Conservation (phyloP, 2,888 invertebrate genomes). For the Barypeithes pellucidus region DNA sequence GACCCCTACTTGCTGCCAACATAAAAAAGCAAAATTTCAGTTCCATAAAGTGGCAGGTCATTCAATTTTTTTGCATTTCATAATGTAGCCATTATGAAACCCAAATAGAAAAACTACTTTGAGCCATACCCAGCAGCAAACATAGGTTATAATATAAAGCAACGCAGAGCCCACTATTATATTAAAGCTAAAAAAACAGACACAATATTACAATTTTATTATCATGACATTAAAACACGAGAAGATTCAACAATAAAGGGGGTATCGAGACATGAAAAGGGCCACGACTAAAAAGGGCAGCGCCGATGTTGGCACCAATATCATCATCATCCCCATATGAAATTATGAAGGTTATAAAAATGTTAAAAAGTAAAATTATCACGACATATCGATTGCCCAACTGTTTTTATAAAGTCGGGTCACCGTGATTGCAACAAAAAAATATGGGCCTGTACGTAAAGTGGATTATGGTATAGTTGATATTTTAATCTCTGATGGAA, state of each 20-base stretch:
- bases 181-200: background rate
- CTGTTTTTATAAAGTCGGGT: background rate
- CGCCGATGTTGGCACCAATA: constrained; percentile 20
- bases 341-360: constrained; percentile 18
- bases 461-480: background rate
- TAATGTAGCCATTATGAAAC: no score
- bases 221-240: background rate
- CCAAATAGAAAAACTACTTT: no score
- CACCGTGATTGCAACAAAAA: background rate
- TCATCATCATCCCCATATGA: constrained; percentile 11
- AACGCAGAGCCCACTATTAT: no score
- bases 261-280: background rate
- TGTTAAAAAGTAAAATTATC: constrained; percentile 5
- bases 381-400: constrained; percentile 7
- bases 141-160: no score
- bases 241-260: background rate
- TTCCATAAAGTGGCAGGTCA: no score
- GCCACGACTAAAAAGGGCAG: background rate
- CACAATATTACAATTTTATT: background rate
- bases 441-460: background rate
- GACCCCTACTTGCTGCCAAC: no score
- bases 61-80: no score
- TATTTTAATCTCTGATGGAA: no score
- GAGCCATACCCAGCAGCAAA: no score
- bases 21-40: no score